A percentile compares a stretch with the other conserved stretches of the same genome.
Conservation (phyloP, 2,113 vertebrate species). For the Pedetes capensis region DNA sequence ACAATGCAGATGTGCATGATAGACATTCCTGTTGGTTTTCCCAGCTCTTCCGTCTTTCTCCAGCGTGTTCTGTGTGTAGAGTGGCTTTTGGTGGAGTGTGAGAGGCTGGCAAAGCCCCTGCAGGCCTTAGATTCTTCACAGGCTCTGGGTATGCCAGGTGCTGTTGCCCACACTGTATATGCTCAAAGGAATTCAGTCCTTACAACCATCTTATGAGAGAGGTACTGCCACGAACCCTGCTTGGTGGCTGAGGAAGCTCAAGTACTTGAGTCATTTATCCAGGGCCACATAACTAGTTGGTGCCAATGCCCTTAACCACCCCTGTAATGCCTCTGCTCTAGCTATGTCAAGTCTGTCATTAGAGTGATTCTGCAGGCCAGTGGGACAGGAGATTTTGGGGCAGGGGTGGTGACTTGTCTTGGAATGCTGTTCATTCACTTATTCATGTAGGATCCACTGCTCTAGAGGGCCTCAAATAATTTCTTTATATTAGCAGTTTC, state of each 20-base stretch:
- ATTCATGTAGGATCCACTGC: neutral
- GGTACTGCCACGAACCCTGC: fast-evolving
- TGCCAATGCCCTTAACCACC: neutral
- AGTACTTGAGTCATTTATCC: fast-evolving
- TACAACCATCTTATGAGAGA: neutral
- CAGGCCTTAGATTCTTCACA: neutral
- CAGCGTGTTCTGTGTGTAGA: neutral
- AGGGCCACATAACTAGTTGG: neutral
- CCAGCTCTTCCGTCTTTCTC: neutral
- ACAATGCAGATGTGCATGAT: neutral
- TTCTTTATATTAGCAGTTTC: neutral
- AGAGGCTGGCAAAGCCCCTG: neutral
- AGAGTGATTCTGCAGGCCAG: no score
- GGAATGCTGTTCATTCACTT: neutral
- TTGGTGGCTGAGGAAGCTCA: neutral
- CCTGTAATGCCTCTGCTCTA: neutral
- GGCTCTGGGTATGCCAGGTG: neutral
- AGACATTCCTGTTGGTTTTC: neutral
- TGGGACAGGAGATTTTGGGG: neutral
- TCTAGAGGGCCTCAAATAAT: neutral
- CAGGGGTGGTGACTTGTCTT: fast-evolving
- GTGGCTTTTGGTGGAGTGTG: neutral
- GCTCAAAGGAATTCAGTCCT: neutral
- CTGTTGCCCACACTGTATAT: neutral
- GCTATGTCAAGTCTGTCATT: fast-evolving